These are phyloP conservation scores for Calonectris borealis DNA, from an alignment of 2,113 vertebrate species.

Conservation along the genomic window DNA sequence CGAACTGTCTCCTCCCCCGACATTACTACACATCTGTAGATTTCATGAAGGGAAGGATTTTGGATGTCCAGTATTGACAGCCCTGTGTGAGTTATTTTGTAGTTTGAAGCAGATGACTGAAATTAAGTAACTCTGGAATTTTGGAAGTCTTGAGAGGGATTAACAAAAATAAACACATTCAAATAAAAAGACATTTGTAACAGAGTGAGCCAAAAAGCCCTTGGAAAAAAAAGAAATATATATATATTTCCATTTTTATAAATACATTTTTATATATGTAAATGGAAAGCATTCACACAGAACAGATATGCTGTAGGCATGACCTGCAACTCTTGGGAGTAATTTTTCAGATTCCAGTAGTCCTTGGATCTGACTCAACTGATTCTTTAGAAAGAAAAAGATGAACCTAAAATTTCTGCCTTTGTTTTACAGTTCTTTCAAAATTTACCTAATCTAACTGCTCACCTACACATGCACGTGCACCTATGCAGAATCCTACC, in stretches of 20 bases:
- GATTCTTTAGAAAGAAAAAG: background rate
- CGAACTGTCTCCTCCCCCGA: rapidly evolving
- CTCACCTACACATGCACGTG: background rate
- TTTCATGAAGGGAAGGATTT: background rate
- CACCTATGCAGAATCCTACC: rapidly evolving
- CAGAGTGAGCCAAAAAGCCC: background rate
- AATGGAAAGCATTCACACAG: background rate
- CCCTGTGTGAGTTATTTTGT: background rate
- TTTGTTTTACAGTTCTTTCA: background rate
- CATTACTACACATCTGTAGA: background rate
- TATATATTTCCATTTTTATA: background rate
- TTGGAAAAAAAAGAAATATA: background rate
- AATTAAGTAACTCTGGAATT: background rate
- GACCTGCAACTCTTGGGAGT: background rate
- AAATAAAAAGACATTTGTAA: background rate
- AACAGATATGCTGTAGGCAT: background rate
- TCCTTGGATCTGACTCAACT: background rate
- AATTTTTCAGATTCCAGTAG: background rate
- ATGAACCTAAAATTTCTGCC: background rate
- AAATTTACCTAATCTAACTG: background rate
- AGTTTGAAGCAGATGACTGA: background rate
- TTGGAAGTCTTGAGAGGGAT: background rate
- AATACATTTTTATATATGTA: background rate
- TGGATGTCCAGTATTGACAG: background rate
- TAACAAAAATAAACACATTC: conserved; percentile 6